These are phyloP conservation scores for Catajapyx aquilonaris DNA, from an alignment of 1,140 invertebrate genomes.

Conservation along the genomic window DNA sequence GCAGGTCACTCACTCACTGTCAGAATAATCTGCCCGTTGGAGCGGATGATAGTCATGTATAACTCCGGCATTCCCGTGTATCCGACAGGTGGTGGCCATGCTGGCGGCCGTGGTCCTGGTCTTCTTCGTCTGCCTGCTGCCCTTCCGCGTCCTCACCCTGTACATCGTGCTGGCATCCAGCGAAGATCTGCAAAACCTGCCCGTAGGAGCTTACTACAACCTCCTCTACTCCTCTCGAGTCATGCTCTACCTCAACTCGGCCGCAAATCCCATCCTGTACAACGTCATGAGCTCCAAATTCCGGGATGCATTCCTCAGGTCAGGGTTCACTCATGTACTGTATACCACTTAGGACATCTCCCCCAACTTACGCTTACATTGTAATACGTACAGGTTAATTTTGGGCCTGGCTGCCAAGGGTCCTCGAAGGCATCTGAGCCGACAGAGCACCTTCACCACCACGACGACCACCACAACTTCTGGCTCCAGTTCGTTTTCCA, in stretches of 20 bases:
- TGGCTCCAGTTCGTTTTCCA: too few species aligned
- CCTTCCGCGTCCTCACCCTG: constrained; percentile 62
- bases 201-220: constrained; percentile 60
- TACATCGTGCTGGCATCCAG: constrained; percentile 56
- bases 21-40: too few species aligned
- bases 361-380: too few species aligned
- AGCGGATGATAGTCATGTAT: too few species aligned
- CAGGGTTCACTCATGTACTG: background rate
- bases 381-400: too few species aligned
- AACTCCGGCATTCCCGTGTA: too few species aligned
- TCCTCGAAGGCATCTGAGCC: background rate
- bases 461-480: too few species aligned
- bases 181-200: constrained; percentile 37
- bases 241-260: constrained; percentile 73
- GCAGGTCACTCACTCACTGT: too few species aligned
- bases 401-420: too few species aligned
- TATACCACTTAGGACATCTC: too few species aligned
- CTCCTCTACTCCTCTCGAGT: constrained; percentile 66
- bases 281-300: constrained; percentile 84
- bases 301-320: constrained; percentile 51
- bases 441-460: background rate
- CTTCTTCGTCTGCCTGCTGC: constrained; percentile 74
- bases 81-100: constrained; percentile 54
- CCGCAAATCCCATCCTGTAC: constrained; percentile 75
- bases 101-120: constrained; percentile 70